Evolutionary conservation across 2,113 vertebrate species (phyloP).

Genomic region (Noturus placidus): DNA sequence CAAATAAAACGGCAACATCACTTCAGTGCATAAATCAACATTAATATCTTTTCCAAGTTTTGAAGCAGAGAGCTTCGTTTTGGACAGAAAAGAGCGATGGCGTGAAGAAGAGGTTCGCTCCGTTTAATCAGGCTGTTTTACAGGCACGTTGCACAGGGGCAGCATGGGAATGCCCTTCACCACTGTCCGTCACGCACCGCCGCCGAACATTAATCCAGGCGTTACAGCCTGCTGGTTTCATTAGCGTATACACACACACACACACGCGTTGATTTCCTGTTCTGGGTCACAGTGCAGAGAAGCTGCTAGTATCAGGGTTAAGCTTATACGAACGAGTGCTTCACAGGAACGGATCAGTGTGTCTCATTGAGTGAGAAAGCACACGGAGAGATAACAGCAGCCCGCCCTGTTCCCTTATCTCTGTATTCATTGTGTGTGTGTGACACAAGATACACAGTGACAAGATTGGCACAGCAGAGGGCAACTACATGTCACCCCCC

Average conservation of each 20-base stretch:
- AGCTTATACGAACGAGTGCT: not conserved
- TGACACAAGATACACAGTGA: not conserved
- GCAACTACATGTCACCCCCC: not conserved
- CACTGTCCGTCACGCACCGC: slow-evolving; percentile 1
- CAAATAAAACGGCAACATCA: not conserved
- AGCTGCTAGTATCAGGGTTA: not conserved
- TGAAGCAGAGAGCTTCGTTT: not conserved
- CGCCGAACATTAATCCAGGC: not conserved
- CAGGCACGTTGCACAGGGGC: not conserved
- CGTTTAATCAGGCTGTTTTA: not conserved
- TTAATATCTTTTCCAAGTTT: not conserved
- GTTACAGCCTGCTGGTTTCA: slow-evolving; percentile 9
- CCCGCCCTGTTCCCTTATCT: not conserved
- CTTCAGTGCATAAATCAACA: not conserved
- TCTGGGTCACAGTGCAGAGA: slow-evolving; percentile 8
- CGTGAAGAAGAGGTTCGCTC: not conserved
- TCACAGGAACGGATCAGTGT: not conserved
- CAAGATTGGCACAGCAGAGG: not conserved
- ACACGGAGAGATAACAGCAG: not conserved
- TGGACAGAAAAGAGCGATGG: not conserved
- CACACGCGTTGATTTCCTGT: slow-evolving; percentile 20
- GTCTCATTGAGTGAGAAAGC: not conserved
- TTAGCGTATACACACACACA: not conserved
- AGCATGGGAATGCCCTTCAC: slow-evolving; percentile 5
- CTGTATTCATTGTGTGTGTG: not conserved